Percentiles rank a stretch among this genome's conserved stretches.
phyloP scores from a whole-genome alignment of 2,888 invertebrate genomes.

The Watsonalla cultraria region DNA sequence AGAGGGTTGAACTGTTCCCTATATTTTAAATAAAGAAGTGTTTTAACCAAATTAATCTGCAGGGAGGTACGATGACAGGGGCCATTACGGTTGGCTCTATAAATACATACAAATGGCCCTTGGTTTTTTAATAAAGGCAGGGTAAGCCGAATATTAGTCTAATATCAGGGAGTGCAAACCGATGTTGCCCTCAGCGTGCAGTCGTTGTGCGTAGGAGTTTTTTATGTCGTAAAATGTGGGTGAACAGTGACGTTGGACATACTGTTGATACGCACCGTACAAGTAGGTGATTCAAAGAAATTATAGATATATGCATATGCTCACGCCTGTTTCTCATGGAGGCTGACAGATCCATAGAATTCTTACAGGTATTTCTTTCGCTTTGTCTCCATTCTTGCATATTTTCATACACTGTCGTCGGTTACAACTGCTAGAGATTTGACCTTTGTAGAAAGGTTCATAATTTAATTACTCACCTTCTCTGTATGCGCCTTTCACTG shows the following conservation, averaged over 20 bases:
- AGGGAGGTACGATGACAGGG: constrained; percentile 65
- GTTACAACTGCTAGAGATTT: too few species aligned
- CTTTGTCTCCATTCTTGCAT: too few species aligned
- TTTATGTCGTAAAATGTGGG: constrained; percentile 53
- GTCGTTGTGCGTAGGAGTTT: constrained; percentile 44
- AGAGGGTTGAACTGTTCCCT: neutral
- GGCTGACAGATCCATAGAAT: too few species aligned
- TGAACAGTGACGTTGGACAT: constrained; percentile 20
- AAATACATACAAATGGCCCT: constrained; percentile 75
- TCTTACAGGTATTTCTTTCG: too few species aligned
- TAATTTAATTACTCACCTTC: too few species aligned
- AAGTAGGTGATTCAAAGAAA: too few species aligned
- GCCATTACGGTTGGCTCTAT: constrained; percentile 51
- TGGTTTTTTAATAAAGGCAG: constrained; percentile 75
- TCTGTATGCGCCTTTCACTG: too few species aligned
- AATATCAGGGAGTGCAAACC: constrained; percentile 76
- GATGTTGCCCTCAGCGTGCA: constrained; percentile 64
- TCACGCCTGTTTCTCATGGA: too few species aligned
- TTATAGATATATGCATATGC: too few species aligned
- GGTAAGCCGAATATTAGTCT: constrained; percentile 73
- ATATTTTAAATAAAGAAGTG: constrained; percentile 30
- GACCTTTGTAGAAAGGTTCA: too few species aligned
- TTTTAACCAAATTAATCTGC: constrained; percentile 71
- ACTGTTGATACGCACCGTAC: constrained; percentile 24
- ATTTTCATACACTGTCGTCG: too few species aligned